phyloP scores from a whole-genome alignment of 2,113 vertebrate genomes.

The Chaetura pelagica region DNA sequence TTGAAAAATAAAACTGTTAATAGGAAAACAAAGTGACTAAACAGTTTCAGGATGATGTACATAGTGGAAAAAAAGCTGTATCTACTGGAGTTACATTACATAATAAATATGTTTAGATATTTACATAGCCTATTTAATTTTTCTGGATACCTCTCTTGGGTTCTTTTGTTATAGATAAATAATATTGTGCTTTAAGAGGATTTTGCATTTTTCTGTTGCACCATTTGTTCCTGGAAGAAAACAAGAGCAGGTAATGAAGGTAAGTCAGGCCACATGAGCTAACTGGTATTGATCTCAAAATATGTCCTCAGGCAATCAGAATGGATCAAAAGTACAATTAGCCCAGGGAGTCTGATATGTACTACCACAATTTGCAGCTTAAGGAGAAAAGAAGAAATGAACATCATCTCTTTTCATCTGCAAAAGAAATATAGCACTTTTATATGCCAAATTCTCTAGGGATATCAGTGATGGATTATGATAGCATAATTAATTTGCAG shows the following conservation, averaged over 20 bases:
- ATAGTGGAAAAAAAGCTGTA: background rate
- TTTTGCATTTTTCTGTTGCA: background rate
- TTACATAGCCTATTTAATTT: background rate
- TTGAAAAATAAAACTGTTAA: background rate
- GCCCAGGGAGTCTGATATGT: background rate
- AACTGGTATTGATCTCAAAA: background rate
- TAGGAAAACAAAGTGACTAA: background rate
- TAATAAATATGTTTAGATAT: background rate
- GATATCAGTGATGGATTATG: background rate
- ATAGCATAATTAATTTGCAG: conserved; percentile 23
- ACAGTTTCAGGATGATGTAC: background rate
- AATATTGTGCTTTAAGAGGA: background rate
- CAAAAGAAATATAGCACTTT: background rate
- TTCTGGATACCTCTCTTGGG: background rate
- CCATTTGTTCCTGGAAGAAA: background rate
- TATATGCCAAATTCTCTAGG: background rate
- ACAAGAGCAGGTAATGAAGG: background rate
- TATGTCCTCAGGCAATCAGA: background rate
- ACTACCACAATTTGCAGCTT: background rate
- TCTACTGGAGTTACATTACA: background rate
- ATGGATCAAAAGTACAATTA: conserved; percentile 30
- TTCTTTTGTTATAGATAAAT: background rate
- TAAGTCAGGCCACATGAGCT: background rate
- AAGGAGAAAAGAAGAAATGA: background rate
- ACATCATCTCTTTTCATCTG: background rate